phyloP scores from a whole-genome alignment of 2,113 vertebrate species.

The Procavia capensis region DNA sequence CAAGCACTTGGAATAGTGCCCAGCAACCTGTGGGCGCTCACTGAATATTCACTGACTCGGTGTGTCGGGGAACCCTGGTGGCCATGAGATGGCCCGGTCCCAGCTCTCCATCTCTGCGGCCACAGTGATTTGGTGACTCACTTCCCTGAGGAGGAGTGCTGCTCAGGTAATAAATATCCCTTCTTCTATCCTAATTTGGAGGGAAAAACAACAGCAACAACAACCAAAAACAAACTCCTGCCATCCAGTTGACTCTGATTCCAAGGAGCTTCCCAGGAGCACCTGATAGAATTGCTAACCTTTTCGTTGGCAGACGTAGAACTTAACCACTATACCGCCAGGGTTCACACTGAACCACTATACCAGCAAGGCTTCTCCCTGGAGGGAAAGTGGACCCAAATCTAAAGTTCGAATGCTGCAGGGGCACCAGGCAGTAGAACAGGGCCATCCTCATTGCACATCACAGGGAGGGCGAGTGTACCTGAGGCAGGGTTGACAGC shows the following conservation, averaged over 20 bases:
- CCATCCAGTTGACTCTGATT: no score
- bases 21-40: neutral
- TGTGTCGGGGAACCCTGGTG: neutral
- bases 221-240: no score
- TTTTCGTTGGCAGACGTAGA: no score
- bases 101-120: neutral
- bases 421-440: neutral
- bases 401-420: neutral
- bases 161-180: constrained; percentile 30
- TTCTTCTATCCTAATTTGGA: neutral
- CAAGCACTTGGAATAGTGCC: neutral
- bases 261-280: no score
- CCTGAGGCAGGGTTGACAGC: neutral
- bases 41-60: neutral
- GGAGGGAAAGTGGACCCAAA: neutral
- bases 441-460: neutral
- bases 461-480: neutral
- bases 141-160: neutral
- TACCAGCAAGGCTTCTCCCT: no score
- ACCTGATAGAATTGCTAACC: no score
- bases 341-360: no score
- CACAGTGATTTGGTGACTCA: neutral
- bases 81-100: neutral
- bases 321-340: no score
- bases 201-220: no score